A percentile compares a stretch with the other conserved stretches of the same genome.
Conservation (phyloP, 2,888 invertebrate species). For the Busseola fusca region DNA sequence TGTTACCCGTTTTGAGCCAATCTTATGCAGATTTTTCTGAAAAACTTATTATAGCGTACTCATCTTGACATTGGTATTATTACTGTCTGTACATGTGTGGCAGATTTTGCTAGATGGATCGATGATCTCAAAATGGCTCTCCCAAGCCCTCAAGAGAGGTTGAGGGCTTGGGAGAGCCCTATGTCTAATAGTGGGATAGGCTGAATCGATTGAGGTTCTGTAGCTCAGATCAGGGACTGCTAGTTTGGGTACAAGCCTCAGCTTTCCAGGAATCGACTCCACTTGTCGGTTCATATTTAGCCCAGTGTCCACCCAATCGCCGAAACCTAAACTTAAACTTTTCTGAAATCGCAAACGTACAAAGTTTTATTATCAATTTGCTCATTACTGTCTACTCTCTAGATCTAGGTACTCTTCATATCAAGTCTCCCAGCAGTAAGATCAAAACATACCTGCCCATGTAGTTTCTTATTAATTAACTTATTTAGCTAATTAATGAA, state of each 20-base stretch:
- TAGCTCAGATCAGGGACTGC: too few relatives aligned
- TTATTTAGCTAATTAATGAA: slow-evolving; percentile 11
- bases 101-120: background rate
- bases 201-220: background rate
- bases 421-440: background rate
- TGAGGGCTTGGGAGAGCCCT: background rate
- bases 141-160: too few relatives aligned
- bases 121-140: background rate
- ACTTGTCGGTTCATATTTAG: background rate
- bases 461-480: slow-evolving; percentile 5
- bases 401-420: too few relatives aligned
- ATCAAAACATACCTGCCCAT: background rate
- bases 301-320: background rate
- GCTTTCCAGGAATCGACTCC: too few relatives aligned
- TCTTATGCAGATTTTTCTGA: background rate
- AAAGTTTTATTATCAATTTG: background rate
- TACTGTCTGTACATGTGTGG: background rate
- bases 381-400: too few relatives aligned
- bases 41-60: background rate
- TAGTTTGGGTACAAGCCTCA: background rate
- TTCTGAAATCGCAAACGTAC: background rate
- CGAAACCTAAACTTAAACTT: background rate
- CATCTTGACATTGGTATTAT: background rate
- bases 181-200: background rate
- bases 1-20: background rate